These are phyloP conservation scores for Abramis brama DNA, from an alignment of 2,113 vertebrate genomes.

Conservation along the genomic window DNA sequence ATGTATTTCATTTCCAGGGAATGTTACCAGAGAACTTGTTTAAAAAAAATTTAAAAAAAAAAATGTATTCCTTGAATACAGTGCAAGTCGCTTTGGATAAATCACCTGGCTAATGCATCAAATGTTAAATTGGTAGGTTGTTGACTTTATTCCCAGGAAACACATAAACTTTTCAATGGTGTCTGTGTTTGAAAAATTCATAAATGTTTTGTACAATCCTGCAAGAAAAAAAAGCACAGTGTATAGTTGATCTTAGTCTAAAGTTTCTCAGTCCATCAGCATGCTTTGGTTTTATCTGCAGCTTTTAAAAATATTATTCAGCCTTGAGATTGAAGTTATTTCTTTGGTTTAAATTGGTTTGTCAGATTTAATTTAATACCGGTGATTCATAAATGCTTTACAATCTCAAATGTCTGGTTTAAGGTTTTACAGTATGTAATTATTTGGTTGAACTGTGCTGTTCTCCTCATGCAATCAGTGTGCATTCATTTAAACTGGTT, in stretches of 20 bases:
- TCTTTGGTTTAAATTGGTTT: background rate
- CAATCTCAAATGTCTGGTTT: background rate
- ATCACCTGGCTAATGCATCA: background rate
- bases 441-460: background rate
- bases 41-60: too few species aligned
- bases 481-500: constrained; percentile 65
- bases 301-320: background rate
- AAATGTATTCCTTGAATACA: background rate
- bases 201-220: background rate
- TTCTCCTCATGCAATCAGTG: constrained; percentile 52
- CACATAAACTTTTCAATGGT: background rate
- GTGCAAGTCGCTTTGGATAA: background rate
- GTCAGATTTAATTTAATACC: background rate
- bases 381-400: background rate
- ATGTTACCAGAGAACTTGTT: background rate
- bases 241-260: background rate
- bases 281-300: background rate
- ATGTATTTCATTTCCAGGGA: background rate
- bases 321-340: background rate
- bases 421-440: background rate
- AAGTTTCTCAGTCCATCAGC: background rate
- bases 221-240: background rate
- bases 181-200: background rate
- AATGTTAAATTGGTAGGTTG: background rate
- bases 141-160: background rate